phyloP scores from a whole-genome alignment of 2,888 invertebrate genomes.

The Venusia cambrica region DNA sequence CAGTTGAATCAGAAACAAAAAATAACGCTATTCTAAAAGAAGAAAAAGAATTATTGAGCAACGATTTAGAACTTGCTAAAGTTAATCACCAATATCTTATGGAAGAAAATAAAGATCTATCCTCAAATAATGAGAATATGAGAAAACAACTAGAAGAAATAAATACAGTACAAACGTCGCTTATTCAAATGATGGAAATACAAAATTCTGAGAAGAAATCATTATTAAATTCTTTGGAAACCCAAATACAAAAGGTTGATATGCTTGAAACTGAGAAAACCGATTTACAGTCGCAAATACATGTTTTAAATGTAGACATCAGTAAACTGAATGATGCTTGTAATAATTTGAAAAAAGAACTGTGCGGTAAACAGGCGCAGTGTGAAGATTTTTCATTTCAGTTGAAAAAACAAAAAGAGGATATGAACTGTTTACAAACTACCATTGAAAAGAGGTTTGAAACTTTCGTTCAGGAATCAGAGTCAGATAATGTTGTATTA shows the following conservation, averaged over 20 bases:
- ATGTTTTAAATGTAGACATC: slow-evolving; percentile 6
- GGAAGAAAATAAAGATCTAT: slow-evolving; percentile 13
- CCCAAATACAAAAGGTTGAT: slow-evolving; percentile 5
- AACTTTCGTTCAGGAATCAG: slow-evolving; percentile 3
- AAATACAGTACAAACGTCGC: slow-evolving; percentile 4
- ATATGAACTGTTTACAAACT: slow-evolving; percentile 10
- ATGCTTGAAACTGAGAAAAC: slow-evolving; percentile 7
- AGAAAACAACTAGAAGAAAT: slow-evolving; percentile 7
- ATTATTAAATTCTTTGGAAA: slow-evolving; percentile 9
- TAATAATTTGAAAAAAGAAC: slow-evolving; percentile 3
- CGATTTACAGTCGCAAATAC: slow-evolving; percentile 1
- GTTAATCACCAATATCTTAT: slow-evolving; percentile 10
- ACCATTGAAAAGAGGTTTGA: slow-evolving; percentile 1
- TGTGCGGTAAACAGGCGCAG: slow-evolving; percentile 3
- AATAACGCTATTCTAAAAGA: slow-evolving; percentile 3
- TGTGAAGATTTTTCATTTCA: slow-evolving; percentile 19
- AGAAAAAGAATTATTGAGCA: slow-evolving; percentile 11
- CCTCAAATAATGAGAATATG: slow-evolving; percentile 7
- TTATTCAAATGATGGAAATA: slow-evolving; percentile 10
- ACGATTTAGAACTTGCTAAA: slow-evolving; percentile 13
- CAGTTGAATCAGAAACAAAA: slow-evolving; percentile 4
- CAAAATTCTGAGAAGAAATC: slow-evolving; percentile 15
- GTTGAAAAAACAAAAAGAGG: slow-evolving; percentile 20
- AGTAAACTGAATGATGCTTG: slow-evolving; percentile 2
- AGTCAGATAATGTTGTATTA: background rate